These are phyloP conservation scores for Troides oblongomaculatus DNA, from an alignment of 2,888 invertebrate species.

Conservation along the genomic window DNA sequence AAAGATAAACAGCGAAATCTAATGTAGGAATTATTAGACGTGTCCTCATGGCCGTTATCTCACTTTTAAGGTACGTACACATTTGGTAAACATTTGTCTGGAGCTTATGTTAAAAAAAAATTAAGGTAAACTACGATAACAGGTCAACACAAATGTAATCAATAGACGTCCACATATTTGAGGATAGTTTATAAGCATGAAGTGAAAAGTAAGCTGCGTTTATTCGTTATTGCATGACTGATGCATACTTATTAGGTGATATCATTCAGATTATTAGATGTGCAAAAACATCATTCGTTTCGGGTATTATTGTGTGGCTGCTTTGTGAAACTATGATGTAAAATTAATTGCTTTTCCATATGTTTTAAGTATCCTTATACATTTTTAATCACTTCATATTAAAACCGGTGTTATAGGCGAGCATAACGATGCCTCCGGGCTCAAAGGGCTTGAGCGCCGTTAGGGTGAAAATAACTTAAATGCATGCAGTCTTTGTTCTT, in stretches of 20 bases:
- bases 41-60: background rate
- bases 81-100: background rate
- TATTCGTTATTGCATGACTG: background rate
- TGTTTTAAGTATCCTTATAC: background rate
- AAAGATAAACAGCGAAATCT: background rate
- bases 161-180: background rate
- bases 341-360: background rate
- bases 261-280: background rate
- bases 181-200: background rate
- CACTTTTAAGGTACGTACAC: background rate
- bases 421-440: no score
- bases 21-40: background rate
- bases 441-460: no score
- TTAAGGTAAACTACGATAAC: background rate
- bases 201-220: background rate
- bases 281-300: background rate
- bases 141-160: background rate
- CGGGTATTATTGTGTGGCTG: background rate
- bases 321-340: background rate
- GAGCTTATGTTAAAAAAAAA: background rate
- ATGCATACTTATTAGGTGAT: background rate
- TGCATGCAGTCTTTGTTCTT: no score
- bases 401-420: no score
- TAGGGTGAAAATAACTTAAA: no score
- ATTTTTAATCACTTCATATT: no score